Conservation (phyloP, 1,140 invertebrate species). For the Drosophila setifemur region DNA sequence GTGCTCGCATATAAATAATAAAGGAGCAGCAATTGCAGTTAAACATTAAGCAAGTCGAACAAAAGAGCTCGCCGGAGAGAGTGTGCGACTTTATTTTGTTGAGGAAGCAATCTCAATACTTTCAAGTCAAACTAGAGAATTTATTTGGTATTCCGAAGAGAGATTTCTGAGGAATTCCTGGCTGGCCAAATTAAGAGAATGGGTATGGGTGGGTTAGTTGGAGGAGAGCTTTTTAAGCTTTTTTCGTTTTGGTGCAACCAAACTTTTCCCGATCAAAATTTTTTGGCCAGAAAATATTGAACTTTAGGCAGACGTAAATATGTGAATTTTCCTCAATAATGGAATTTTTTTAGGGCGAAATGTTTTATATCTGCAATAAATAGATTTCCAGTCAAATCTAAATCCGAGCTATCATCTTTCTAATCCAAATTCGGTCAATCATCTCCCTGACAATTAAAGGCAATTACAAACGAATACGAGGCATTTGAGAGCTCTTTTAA, state of each 20-base stretch:
- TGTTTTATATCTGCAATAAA: too few species aligned
- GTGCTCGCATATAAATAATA: slow-evolving; percentile 33
- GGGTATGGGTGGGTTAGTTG: slow-evolving; percentile 1
- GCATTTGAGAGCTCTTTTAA: slow-evolving; percentile 4
- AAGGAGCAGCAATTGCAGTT: slow-evolving; percentile 41
- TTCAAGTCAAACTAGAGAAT: slow-evolving; percentile 10
- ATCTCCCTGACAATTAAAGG: slow-evolving; percentile 6
- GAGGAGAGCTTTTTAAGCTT: slow-evolving; percentile 13
- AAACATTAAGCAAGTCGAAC: slow-evolving; percentile 7
- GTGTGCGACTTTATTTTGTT: background rate
- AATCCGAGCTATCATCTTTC: background rate
- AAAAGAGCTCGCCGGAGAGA: slow-evolving; percentile 11
- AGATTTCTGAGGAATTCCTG: background rate
- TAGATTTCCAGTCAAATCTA: background rate
- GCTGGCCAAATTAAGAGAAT: slow-evolving; percentile 6
- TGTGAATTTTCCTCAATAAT: background rate
- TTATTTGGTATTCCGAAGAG: slow-evolving; percentile 31
- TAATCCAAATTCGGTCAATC: background rate
- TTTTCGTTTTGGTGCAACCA: slow-evolving; percentile 2
- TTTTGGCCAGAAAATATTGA: slow-evolving; percentile 1
- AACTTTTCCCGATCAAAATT: slow-evolving; percentile 8
- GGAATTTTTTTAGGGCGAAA: background rate
- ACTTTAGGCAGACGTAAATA: background rate
- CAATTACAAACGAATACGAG: slow-evolving; percentile 1
- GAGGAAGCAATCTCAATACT: slow-evolving; percentile 26